These are phyloP conservation scores for Apamea monoglypha DNA, from an alignment of 2,888 invertebrate genomes.

Conservation along the genomic window DNA sequence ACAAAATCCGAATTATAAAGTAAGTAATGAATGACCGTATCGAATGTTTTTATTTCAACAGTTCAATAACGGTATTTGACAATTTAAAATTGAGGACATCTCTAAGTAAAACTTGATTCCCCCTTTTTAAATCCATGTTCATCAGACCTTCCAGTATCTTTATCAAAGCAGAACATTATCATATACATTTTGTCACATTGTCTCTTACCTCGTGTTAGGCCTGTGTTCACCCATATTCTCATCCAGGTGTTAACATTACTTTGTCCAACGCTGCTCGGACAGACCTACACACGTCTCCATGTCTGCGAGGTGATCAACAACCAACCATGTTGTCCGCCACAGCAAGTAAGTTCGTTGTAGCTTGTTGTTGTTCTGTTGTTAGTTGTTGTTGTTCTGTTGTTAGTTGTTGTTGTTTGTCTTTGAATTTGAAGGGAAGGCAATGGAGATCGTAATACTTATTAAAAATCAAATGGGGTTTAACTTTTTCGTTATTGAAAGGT, in stretches of 20 bases:
- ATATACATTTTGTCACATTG: constrained; percentile 49
- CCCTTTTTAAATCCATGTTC: neutral
- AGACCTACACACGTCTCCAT: constrained; percentile 97
- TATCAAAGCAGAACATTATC: neutral
- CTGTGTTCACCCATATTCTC: constrained; percentile 65
- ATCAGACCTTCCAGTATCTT: neutral
- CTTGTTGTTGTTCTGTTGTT: constrained; percentile 54
- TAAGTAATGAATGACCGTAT: neutral
- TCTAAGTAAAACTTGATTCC: neutral
- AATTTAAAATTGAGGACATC: neutral
- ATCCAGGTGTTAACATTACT: constrained; percentile 84
- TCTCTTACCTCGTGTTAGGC: constrained; percentile 15
- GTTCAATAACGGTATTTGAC: neutral
- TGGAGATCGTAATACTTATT: neutral
- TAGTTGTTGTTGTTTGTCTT: constrained; percentile 28
- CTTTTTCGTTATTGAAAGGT: neutral
- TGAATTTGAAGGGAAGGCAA: constrained; percentile 44
- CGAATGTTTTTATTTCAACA: neutral
- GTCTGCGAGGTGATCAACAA: constrained; percentile 96
- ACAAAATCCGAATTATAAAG: neutral
- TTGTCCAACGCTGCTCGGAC: constrained; percentile 88
- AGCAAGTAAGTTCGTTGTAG: constrained; percentile 83
- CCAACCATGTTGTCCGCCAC: constrained; percentile 95
- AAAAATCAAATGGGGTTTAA: neutral
- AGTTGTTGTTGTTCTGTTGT: constrained; percentile 34